Percentiles rank a stretch among this genome's conserved stretches.
Conservation (phyloP, 2,113 vertebrate species). For the Cyprinus carpio region DNA sequence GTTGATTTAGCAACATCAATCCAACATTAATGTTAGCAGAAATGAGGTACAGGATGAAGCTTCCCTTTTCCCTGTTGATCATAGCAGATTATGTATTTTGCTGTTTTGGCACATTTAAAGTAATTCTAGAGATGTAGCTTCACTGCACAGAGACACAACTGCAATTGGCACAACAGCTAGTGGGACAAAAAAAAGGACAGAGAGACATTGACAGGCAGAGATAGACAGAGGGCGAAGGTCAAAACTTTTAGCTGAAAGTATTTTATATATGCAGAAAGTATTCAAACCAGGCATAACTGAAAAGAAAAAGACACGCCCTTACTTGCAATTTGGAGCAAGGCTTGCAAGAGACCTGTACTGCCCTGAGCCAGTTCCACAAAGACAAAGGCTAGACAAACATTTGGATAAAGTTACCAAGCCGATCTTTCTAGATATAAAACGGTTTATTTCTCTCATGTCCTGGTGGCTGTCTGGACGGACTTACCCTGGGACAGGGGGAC, state of each 20-base stretch:
- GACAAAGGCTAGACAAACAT: slow-evolving; percentile 17
- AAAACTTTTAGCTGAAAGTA: neutral
- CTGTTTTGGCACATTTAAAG: neutral
- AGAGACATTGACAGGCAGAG: neutral
- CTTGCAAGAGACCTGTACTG: neutral
- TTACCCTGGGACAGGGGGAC: slow-evolving; percentile 1
- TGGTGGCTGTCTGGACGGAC: neutral
- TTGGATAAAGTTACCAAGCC: neutral
- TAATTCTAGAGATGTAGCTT: neutral
- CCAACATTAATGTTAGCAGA: slow-evolving; percentile 1
- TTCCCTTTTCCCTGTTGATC: neutral
- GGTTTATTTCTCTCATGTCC: neutral
- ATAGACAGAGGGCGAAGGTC: neutral
- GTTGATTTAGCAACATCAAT: slow-evolving; percentile 1
- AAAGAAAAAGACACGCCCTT: neutral
- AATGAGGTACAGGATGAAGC: neutral
- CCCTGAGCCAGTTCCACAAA: neutral
- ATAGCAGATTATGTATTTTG: neutral
- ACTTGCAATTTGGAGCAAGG: slow-evolving; percentile 19
- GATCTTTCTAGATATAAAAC: neutral
- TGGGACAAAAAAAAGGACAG: neutral
- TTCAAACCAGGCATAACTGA: neutral
- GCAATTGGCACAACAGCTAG: neutral
- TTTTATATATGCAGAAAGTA: slow-evolving; percentile 5
- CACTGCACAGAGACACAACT: neutral